Evolutionary conservation across 2,113 vertebrate species (phyloP), one percentile per base, ranked within the genome.

Genomic region (Riparia riparia): DNA sequence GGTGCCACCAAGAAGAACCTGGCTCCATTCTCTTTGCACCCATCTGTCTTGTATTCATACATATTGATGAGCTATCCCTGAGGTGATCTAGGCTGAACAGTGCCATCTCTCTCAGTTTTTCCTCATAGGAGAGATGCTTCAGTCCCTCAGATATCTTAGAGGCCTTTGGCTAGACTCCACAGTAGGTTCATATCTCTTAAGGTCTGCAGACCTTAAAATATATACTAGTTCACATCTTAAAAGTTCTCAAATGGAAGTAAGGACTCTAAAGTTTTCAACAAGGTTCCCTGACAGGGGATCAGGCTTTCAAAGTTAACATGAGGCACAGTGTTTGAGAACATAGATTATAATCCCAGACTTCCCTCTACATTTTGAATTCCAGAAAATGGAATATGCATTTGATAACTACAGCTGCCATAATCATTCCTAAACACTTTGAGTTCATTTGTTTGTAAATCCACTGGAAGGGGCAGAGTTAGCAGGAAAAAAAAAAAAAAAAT

Each of bases 131-230:
- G 6, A 72, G 6, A 24, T 44, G 22, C 2, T 77, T 39, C 42
- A 61, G 42, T 32, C 22, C 7, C 1, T 68, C 50, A 50, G 51
- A 10, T 14, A 58, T 12, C 12, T 25, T 49, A 2, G 7, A 39
- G 24, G 6, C 21, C 6, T 32, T 85, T 72, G 64, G 3, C 3
- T 77, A 24, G 31, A 17, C 13, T 64, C 7, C 32, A 3, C 5
- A 60, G 6, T 10, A 57, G 11, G 14, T 32, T 4, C 2, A 0
- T 50, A 7, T 18, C 15, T 70, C 18, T 61, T 14, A 28, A 25
- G 56, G 5, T 12, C 5, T 1, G 0, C n/a, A 68, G 44, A 64
- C 12, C 6, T 21, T 34, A 58, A 63, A 57, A 70, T 39, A 54
- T 18, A 34, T 17, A 32, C 24, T 24, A 34, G 9, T 24, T 80